A percentile compares a stretch with the other conserved stretches of the same genome.
Evolutionary conservation across 2,113 vertebrate genomes (phyloP).

Genomic region (Carettochelys insculpta): DNA sequence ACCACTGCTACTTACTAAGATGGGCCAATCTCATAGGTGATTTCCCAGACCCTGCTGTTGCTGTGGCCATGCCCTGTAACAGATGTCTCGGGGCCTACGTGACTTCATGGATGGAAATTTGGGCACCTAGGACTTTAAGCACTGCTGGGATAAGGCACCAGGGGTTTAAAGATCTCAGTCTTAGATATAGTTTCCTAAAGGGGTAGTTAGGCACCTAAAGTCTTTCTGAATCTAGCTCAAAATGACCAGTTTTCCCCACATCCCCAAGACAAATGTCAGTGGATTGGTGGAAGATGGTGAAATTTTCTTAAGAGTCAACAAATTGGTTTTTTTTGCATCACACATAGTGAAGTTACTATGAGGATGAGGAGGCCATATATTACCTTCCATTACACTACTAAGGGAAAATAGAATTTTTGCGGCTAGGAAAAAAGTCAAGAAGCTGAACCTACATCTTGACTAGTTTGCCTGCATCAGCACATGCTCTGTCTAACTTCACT

Average conservation of each 20-base stretch:
- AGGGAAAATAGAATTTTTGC: too few relatives aligned
- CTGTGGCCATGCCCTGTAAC: neutral
- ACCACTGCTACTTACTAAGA: neutral
- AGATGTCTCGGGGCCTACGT: neutral
- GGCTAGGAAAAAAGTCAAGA: neutral
- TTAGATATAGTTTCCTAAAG: neutral
- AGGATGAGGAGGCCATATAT: too few relatives aligned
- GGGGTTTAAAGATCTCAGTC: neutral
- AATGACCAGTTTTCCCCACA: neutral
- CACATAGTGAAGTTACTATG: too few relatives aligned
- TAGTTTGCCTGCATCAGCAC: neutral
- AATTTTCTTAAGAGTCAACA: neutral
- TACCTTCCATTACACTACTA: too few relatives aligned
- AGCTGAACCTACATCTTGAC: neutral
- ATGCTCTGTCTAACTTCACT: neutral
- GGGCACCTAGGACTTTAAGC: neutral
- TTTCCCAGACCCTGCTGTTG: too few relatives aligned
- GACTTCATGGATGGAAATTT: neutral
- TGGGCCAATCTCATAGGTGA: neutral
- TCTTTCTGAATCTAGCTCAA: neutral
- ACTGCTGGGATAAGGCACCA: neutral
- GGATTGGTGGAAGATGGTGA: neutral
- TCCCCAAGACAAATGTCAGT: neutral
- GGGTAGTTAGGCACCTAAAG: neutral
- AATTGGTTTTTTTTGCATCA: too few relatives aligned